Evolutionary conservation across 2,888 invertebrate genomes (phyloP).

Genomic region (Esperia sulphurella): DNA sequence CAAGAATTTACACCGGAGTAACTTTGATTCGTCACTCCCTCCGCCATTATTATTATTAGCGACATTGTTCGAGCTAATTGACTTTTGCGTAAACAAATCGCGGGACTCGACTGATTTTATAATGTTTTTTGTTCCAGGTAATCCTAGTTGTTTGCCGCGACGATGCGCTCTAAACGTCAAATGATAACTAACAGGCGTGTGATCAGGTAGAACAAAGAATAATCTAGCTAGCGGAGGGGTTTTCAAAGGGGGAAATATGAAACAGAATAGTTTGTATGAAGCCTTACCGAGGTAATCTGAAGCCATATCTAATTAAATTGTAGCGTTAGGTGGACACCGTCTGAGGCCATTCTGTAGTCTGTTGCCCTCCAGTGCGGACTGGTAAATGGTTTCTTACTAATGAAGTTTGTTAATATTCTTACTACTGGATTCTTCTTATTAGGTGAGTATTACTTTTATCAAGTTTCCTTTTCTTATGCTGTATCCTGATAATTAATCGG

Average conservation of each 20-base stretch:
- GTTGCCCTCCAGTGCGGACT: slow-evolving; percentile 46
- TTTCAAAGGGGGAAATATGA: slow-evolving; percentile 52
- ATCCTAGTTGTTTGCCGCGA: slow-evolving; percentile 22
- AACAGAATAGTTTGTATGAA: slow-evolving; percentile 70
- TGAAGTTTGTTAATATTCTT: slow-evolving; percentile 19
- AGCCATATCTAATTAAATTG: slow-evolving; percentile 79
- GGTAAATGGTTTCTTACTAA: slow-evolving; percentile 23
- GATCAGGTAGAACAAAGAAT: slow-evolving; percentile 23
- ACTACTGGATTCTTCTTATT: slow-evolving; percentile 13
- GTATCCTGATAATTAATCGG: too few species aligned
- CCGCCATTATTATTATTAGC: slow-evolving; percentile 65
- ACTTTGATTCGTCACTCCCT: slow-evolving; percentile 75
- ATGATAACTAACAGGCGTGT: slow-evolving; percentile 8
- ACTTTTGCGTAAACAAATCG: slow-evolving; percentile 63
- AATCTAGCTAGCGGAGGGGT: slow-evolving; percentile 14
- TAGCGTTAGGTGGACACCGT: slow-evolving; percentile 51
- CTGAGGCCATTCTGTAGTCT: slow-evolving; percentile 53
- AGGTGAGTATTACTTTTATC: slow-evolving; percentile 16
- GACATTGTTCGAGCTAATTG: slow-evolving; percentile 67
- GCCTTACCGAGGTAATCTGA: slow-evolving; percentile 72
- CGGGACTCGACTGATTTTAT: slow-evolving; percentile 54
- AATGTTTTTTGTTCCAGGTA: slow-evolving; percentile 73
- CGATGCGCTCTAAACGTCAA: slow-evolving; percentile 14
- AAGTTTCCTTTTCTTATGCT: not conserved
- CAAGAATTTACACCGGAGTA: slow-evolving; percentile 69